These are phyloP conservation scores for Cromileptes altivelis DNA, from an alignment of 2,113 vertebrate genomes.

Conservation along the genomic window DNA sequence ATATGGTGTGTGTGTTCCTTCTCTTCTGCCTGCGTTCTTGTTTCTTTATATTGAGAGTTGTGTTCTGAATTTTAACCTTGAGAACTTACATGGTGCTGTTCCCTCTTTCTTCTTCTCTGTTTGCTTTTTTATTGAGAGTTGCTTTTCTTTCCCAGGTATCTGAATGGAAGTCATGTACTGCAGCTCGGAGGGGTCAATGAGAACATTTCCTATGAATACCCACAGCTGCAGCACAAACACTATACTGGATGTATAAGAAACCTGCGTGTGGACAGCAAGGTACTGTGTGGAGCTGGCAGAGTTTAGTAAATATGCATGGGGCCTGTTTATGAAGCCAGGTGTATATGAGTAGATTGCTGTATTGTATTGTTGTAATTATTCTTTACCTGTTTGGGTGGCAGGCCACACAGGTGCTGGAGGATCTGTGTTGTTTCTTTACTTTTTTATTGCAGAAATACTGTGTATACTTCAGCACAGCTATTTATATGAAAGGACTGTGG, in stretches of 20 bases:
- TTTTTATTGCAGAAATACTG: not conserved
- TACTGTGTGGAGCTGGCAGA: constrained; percentile 18
- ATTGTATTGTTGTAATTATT: no score
- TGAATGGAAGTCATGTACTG: constrained; percentile 87
- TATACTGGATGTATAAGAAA: constrained; percentile 90
- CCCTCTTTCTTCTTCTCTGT: not conserved
- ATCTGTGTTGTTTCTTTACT: not conserved
- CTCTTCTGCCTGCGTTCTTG: not conserved
- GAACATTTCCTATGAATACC: constrained; percentile 88
- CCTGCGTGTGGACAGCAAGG: constrained; percentile 90
- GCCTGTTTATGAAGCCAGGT: constrained; percentile 9
- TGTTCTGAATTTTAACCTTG: constrained; percentile 45
- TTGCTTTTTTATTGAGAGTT: constrained; percentile 15
- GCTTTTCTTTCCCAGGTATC: constrained; percentile 82
- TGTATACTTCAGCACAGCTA: not conserved
- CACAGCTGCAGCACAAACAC: constrained; percentile 88
- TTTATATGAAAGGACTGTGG: not conserved
- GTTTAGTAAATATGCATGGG: not conserved
- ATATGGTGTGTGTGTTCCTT: not conserved
- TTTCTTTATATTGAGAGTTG: constrained; percentile 6
- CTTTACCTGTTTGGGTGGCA: constrained; percentile 32
- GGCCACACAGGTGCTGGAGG: constrained; percentile 11
- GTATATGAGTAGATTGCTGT: not conserved
- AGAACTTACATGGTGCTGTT: not conserved
- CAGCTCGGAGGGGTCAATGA: constrained; percentile 91